Percentiles rank a stretch among this genome's conserved stretches.
Evolutionary conservation across 2,113 vertebrate species (phyloP).

Genomic region (Chlorodrepanis virens): DNA sequence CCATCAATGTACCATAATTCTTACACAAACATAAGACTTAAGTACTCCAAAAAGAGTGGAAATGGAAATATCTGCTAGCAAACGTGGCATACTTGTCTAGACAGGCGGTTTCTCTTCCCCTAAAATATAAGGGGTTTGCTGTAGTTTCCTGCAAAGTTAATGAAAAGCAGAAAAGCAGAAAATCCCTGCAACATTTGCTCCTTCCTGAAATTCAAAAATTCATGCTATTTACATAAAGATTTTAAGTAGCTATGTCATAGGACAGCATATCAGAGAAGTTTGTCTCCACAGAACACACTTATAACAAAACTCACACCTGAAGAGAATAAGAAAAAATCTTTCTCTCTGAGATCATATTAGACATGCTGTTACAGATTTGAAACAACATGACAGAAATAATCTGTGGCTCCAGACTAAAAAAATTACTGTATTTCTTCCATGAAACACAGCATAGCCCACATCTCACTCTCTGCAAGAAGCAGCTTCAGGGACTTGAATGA

Average conservation of each 20-base stretch:
- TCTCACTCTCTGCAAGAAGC: neutral
- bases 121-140: neutral
- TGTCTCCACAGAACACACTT: neutral
- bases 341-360: neutral
- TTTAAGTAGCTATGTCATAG: neutral
- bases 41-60: neutral
- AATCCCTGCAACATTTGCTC: neutral
- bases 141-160: neutral
- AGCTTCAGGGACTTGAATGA: neutral
- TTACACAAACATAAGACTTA: fast-evolving
- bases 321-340: neutral
- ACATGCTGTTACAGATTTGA: neutral
- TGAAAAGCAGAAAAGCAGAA: neutral
- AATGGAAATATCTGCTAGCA: neutral
- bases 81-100: neutral
- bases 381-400: neutral
- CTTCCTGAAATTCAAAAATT: neutral
- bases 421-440: neutral
- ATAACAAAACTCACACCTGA: neutral
- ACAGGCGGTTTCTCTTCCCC: neutral
- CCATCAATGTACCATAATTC: neutral
- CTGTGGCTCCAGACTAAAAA: neutral
- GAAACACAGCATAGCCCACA: neutral
- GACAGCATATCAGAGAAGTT: neutral
- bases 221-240: neutral